Evolutionary conservation across 2,888 invertebrate genomes (phyloP), one percentile per base, ranked within the genome.

Genomic region (Augiades crinisus): DNA sequence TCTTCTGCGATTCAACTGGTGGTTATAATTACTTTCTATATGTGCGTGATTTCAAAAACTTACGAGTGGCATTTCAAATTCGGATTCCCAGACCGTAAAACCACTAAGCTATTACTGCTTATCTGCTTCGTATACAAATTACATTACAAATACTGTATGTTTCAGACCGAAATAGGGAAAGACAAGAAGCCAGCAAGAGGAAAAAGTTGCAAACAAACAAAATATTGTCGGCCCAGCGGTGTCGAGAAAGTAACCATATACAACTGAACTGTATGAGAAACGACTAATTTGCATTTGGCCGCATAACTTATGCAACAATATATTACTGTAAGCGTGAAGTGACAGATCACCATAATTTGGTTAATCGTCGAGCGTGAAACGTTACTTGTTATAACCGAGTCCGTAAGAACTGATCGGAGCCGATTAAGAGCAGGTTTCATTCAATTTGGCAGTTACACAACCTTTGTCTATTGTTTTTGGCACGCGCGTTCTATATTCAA

Each of bases 401-500:
- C n/a, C 0, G 31, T 3, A 24, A n/a, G n/a, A 7, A n/a, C 24
- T n/a, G 24, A 27, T 27, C n/a, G 19, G 27, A 27, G 27, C 10
- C 5, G 21, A 44, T 19, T 33, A n/a, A 5, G 14, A 44, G 12
- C 31, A 47, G 40, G 37, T 31, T 21, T 19, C 44, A 44, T 47
- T 40, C 45, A 54, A 56, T 55, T 53, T 34, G 43, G 31, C 51
- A 21, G 54, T 56, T 54, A 40, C 56, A 44, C 47, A 52, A 57
- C 24, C 49, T 24, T 47, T 52, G 33, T 41, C 57, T 54, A 60
- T 61, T 63, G 61, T 67, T 53, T 47, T 57, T 57, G 57, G 60
- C 58, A 62, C 55, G 61, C 60, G 59, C 58, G 72, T 72, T 65
- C 69, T 67, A 72, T 73, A 75, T 79, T 72, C 34, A 43, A 49